These are phyloP conservation scores for Anguilla rostrata DNA, from an alignment of 2,113 vertebrate genomes.

Conservation along the genomic window DNA sequence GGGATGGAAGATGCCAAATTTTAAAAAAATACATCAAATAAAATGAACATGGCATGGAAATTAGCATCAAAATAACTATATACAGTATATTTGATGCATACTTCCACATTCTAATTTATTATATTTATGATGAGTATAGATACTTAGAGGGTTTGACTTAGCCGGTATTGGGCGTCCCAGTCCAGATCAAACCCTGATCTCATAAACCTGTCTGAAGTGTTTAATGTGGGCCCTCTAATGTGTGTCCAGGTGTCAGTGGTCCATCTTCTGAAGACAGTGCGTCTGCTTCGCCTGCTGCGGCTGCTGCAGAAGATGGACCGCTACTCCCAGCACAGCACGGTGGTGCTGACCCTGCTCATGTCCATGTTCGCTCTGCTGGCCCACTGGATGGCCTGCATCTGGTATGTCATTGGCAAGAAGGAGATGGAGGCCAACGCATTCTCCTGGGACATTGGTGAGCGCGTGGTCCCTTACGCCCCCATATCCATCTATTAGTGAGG, in stretches of 20 bases:
- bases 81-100: no score
- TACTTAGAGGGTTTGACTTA: neutral
- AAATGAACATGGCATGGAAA: neutral
- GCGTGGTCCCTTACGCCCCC: no score
- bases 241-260: conserved; percentile 88
- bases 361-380: conserved; percentile 97
- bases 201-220: neutral
- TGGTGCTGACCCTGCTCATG: conserved; percentile 95
- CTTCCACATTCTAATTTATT: neutral
- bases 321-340: conserved; percentile 95
- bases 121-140: neutral
- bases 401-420: conserved; percentile 97
- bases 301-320: conserved; percentile 97
- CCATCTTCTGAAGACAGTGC: conserved; percentile 91
- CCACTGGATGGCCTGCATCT: conserved; percentile 99
- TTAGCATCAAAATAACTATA: no score
- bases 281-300: conserved; percentile 88
- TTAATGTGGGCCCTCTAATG: neutral
- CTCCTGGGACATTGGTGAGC: conserved; percentile 94
- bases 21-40: neutral
- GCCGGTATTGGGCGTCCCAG: neutral
- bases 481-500: no score
- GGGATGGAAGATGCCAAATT: no score
- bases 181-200: neutral
- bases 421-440: conserved; percentile 91